Base-by-base conservation (phyloP, 2,888 invertebrate species). In the Agelastica alni region DNA sequence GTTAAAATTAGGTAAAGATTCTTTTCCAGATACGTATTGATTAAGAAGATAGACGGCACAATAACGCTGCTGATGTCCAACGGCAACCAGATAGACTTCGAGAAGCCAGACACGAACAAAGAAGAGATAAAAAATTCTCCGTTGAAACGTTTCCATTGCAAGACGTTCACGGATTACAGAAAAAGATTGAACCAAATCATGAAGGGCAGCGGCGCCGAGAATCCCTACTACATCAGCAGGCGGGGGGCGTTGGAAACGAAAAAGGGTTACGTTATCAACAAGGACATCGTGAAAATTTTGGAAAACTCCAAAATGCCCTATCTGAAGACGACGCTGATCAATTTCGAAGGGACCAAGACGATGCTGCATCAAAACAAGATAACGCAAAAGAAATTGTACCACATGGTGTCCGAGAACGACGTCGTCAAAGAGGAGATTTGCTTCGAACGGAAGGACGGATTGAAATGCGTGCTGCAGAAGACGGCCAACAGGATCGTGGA, bases 401-500 rank as follows among this genome's bases (percentile, higher is more conserved):
- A 64, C 39, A 55, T 63, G 14, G 52, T 58, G 1, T 41, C 51
- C 2, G 66, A 69, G 32, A 48, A 62, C 12, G 67, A 71, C 52
- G 67, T 64, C 39, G 53, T 57, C 17, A 53, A 61, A 7, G 63
- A 67, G 30, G 68, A 70, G 43, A 58, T 62, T 2, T 60, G 47
- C 16, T 67, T 54, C 46, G 69, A 69, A 46, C 61, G 71, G 52
- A 65, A 59, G 16, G 71, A 71, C 44, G 66, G 68, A 14, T 63
- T 70, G 48, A 54, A 47, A 16, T 59, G 64, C 39, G 42, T 59
- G n/a, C 54, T 67, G 6, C 53, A 65, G 16, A 57, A 55, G 52
- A 56, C 58, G 16, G 69, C 68, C 2, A 51, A 48, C 4, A 58
- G 60, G 43, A 48, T 41, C 4, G 59, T 64, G 1, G 52, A 56